Conservation (phyloP, 2,113 vertebrate genomes). For the Phodopus roborovskii region DNA sequence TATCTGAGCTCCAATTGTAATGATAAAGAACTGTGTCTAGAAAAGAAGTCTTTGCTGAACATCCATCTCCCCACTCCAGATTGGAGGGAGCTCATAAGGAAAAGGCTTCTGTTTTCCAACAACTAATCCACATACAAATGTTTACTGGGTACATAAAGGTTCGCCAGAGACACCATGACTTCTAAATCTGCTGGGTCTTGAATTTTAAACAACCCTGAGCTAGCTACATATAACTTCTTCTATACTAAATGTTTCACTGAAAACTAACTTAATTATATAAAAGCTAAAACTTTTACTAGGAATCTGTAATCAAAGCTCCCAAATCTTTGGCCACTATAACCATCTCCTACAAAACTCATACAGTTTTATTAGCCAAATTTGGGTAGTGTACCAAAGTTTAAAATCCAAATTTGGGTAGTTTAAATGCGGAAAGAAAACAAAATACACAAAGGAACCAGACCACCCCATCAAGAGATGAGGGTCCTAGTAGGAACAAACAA, state of each 20-base stretch:
- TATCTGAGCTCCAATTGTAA: neutral
- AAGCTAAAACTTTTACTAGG: neutral
- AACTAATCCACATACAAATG: neutral
- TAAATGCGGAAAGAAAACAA: neutral
- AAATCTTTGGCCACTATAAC: neutral
- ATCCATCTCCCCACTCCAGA: neutral
- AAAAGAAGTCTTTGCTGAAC: neutral
- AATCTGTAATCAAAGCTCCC: constrained; percentile 44
- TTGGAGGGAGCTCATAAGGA: neutral
- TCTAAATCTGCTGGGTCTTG: neutral
- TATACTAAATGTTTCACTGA: neutral
- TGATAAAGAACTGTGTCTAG: neutral
- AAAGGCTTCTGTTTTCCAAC: neutral
- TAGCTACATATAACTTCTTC: neutral
- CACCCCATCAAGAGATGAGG: neutral
- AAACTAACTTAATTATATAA: constrained; percentile 15
- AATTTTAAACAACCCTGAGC: neutral
- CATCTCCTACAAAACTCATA: neutral
- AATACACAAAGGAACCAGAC: neutral
- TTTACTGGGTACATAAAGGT: constrained; percentile 36
- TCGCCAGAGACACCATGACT: neutral
- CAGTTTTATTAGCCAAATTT: neutral
- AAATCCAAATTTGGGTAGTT: neutral
- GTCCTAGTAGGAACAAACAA: constrained; percentile 23
- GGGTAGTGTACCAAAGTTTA: neutral